These are phyloP conservation scores for Pygoscelis adeliae DNA, from an alignment of 2,113 vertebrate genomes.

Conservation along the genomic window DNA sequence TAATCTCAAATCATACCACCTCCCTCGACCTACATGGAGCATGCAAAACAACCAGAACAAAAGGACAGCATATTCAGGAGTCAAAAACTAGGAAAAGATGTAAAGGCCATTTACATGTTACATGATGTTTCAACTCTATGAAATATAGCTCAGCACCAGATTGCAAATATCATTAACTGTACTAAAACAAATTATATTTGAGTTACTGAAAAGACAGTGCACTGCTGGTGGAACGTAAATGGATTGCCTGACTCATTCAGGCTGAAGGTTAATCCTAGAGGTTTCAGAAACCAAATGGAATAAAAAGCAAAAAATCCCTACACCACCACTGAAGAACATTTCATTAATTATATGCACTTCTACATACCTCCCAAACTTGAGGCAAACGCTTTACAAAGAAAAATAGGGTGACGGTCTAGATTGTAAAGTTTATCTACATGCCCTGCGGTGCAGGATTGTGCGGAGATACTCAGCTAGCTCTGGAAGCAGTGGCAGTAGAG, in stretches of 20 bases:
- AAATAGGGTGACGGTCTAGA: neutral
- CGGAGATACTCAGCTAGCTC: neutral
- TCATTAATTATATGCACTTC: neutral
- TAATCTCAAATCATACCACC: neutral
- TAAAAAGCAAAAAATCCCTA: neutral
- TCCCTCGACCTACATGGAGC: neutral
- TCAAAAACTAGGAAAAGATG: neutral
- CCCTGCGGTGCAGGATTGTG: neutral
- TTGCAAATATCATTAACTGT: neutral
- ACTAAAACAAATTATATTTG: constrained; percentile 5
- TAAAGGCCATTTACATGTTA: neutral
- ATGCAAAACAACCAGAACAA: neutral
- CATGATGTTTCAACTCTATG: neutral
- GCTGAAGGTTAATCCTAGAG: constrained; percentile 7
- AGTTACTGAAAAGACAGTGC: neutral
- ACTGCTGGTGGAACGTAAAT: neutral
- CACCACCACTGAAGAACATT: neutral
- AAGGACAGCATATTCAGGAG: neutral
- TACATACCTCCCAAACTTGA: neutral
- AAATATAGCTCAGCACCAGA: neutral
- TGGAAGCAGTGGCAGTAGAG: neutral
- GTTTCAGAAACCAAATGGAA: neutral
- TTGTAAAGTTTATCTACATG: neutral
- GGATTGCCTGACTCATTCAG: neutral
- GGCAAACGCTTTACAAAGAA: neutral